Evolutionary conservation across 2,888 invertebrate genomes (phyloP), one percentile per base, ranked within the genome.

Genomic region (Euplexia lucipara): DNA sequence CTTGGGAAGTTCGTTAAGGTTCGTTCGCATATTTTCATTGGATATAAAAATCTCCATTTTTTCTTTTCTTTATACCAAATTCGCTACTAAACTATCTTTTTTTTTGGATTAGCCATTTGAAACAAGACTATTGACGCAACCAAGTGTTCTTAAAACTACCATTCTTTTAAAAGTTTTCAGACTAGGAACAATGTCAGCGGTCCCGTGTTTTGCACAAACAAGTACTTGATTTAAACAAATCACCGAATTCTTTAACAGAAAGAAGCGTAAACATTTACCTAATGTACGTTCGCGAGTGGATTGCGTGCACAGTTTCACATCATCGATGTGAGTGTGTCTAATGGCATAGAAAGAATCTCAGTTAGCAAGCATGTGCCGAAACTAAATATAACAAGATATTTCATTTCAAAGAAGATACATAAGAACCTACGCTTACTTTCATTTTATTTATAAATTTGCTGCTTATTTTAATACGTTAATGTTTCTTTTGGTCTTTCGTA

Each of bases 151-250:
- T 42, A 37, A 57, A 68, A 52, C 39, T 34, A n/a, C 35, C 18
- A 68, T 53, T 61, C 41, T 58, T 57, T 61, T 47, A 39, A 22
- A 74, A 69, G 53, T 74, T 74, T 54, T 52, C 62, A 63, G 69
- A 64, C 57, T 56, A n/a, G 14, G 22, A 57, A 45, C 45, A 30
- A 30, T 45, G 22, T 9, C 34, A 67, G 45, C 8, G 30, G 32
- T 37, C 9, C 9, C 45, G 2, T 39, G 35, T 32, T 39, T 20
- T 53, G 30, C 45, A 47, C 37, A 51, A 59, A 70, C 44, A 66
- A 60, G 41, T 32, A 10, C 53, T 54, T 54, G 4, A 54, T 44
- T 62, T 53, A 45, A 70, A 54, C 18, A 53, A 63, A 54, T 39
- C 54, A 35, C 44, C 34, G n/a, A 44, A 30, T 48, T 63, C 18